Evolutionary conservation across 2,113 vertebrate genomes (phyloP), one percentile per base, ranked within the genome.

Genomic region (Sigmodon hispidus): DNA sequence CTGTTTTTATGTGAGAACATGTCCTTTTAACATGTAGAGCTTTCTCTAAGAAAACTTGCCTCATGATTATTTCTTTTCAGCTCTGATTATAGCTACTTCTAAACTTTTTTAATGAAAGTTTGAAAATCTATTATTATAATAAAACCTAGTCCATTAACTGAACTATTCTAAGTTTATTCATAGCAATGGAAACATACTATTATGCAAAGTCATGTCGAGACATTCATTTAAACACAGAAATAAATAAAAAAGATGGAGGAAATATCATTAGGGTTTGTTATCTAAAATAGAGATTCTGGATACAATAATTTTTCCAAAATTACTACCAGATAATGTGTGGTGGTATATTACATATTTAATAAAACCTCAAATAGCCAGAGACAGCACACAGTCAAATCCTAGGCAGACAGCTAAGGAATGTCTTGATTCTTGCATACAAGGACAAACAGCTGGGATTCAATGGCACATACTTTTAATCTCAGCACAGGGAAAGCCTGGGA

Each of bases 91-190:
- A 92, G 29, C 26, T 61, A 40, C 13, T 73, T 55, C 67, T 91
- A 91, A 97, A 91, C 87, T 94, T 81, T 36, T 63, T 79, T 84
- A 80, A 45, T 84, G 40, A 85, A 87, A 48, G 10, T 85, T 81
- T 96, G 69, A 36, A 90, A 81, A 55, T 61, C 40, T 86, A 81
- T 73, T 89, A 40, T 52, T 61, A 57, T 52, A 48, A 75, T 70
- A 89, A 96, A 95, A 84, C 15, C 59, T 48, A 89, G 88, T 59
- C 10, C 17, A 40, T 59, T 79, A 59, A 61, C 59, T 73, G 4
- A 67, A 91, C 40, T 12, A 92, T 50, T 81, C 43, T 63, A 89
- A 94, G 7, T 29, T 76, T n/a, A 7, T 55, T 85, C 31, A 61
- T 73, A 76, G 55, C 34, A 67, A 73, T 13, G 3, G 11, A 50